Base-by-base conservation (phyloP, 2,888 invertebrate genomes). In the Eupithecia pulchellata region DNA sequence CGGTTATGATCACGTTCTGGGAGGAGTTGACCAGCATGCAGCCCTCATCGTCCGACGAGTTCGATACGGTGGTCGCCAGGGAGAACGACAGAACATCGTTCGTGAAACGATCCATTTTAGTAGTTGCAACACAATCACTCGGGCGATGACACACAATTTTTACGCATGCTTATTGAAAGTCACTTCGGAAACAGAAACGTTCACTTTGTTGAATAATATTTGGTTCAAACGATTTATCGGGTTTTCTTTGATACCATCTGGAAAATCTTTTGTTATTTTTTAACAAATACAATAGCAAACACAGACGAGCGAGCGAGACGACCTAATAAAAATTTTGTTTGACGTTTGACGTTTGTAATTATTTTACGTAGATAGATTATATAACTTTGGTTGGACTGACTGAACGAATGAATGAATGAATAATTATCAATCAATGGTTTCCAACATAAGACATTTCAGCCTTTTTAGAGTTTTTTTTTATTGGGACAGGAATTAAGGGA, bases 1-100 rank as follows among this genome's bases (percentile, higher is more conserved):
- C 96, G 47, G 96, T 96, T 71, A 97, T 95, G 67, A 95, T 95
- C 47, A 94, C 88, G 77, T 89, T 94, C 74, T 91, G 91, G 5
- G 93, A 87, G n/a, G 89, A 81, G 78, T 92, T 93, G 67, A 86
- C 72, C 62, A 93, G 79, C 93, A 92, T 93, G 77, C 94, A 94
- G 27, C 87, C 86, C 42, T 89, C 89, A 68, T 90, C 89, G 73
- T 89, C 90, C 25, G 89, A 82, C 42, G 83, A 84, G 68, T 89
- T 91, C 36, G 89, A 82, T 52, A 55, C 81, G 78, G 84, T 86
- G 14, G 85, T 65, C 63, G 81, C 76, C 71, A 84, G 75, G 66
- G 86, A 81, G 74, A 84, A 84, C 60, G 84, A 76, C n/a, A 72
- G 25, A 73, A 84, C 76, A 80, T 86, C 84, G 74, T 81, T 86